phyloP scores from a whole-genome alignment of 1,140 invertebrate genomes.

The Psix sp. region DNA sequence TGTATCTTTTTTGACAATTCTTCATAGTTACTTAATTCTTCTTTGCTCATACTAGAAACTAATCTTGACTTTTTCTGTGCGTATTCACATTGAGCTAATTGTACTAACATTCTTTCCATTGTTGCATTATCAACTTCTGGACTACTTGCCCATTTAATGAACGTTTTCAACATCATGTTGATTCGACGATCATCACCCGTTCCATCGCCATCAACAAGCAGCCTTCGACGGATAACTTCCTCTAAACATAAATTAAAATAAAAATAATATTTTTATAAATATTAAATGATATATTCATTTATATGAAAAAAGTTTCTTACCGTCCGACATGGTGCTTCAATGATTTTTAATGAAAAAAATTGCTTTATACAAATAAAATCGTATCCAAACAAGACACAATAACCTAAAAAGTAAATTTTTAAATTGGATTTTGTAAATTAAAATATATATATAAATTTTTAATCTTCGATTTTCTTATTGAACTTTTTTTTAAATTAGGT shows the following conservation, averaged over 20 bases:
- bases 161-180: conserved; percentile 90
- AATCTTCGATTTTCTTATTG: too few relatives aligned
- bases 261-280: not conserved
- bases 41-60: conserved; percentile 87
- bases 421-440: too few relatives aligned
- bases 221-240: conserved; percentile 92
- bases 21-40: conserved; percentile 91
- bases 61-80: conserved; percentile 89
- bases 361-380: too few relatives aligned
- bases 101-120: conserved; percentile 88
- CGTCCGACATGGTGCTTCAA: conserved; percentile 1
- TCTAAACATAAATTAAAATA: conserved; percentile 78
- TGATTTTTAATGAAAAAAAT: not conserved
- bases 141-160: conserved; percentile 90
- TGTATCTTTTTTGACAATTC: conserved; percentile 86
- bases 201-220: conserved; percentile 96
- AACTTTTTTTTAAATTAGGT: too few relatives aligned
- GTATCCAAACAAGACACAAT: too few relatives aligned
- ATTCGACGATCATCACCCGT: conserved; percentile 95
- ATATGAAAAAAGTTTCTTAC: conserved; percentile 3
- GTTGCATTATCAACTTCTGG: conserved; percentile 82
- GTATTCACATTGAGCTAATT: conserved; percentile 92
- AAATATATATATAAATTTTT: too few relatives aligned
- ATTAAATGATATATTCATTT: not conserved
- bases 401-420: too few relatives aligned